Conservation (phyloP, 2,113 vertebrate genomes). For the Rhadina sibilatrix region DNA sequence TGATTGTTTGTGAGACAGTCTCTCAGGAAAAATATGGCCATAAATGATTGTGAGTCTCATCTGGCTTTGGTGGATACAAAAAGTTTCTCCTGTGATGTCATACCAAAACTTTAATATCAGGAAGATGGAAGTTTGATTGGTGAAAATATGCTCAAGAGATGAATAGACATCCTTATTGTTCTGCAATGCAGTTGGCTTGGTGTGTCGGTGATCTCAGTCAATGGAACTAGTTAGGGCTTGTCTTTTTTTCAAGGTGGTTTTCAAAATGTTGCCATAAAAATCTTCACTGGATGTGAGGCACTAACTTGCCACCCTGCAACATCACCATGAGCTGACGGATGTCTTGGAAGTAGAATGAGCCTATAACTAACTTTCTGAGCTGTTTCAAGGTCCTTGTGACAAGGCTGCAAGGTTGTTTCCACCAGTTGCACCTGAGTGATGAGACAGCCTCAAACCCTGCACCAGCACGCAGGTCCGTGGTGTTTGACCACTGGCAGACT, state of each 20-base stretch:
- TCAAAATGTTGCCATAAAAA: neutral
- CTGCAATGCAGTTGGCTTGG: neutral
- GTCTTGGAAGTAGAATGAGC: neutral
- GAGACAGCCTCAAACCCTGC: neutral
- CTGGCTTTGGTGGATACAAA: constrained; percentile 15
- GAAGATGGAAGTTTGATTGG: constrained; percentile 32
- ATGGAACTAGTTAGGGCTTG: neutral
- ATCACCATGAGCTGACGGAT: neutral
- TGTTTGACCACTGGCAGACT: neutral
- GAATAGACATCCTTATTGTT: constrained; percentile 6
- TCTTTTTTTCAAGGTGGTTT: neutral
- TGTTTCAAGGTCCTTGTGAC: neutral
- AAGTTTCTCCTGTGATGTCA: constrained; percentile 59
- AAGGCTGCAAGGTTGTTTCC: neutral
- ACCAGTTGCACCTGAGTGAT: neutral
- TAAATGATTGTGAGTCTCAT: constrained; percentile 53
- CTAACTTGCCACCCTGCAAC: neutral
- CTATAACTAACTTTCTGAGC: neutral
- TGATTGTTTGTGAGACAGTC: constrained; percentile 73
- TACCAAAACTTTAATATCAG: constrained; percentile 41
- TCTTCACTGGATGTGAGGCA: rapidly evolving
- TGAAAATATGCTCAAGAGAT: constrained; percentile 43
- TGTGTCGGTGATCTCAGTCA: constrained; percentile 30
- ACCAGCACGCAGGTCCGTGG: neutral
- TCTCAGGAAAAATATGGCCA: constrained; percentile 57